A percentile compares a stretch with the other conserved stretches of the same genome.
These are phyloP conservation scores for Siniperca obscura DNA, from an alignment of 2,797 vertebrate species.

Conservation along the genomic window DNA sequence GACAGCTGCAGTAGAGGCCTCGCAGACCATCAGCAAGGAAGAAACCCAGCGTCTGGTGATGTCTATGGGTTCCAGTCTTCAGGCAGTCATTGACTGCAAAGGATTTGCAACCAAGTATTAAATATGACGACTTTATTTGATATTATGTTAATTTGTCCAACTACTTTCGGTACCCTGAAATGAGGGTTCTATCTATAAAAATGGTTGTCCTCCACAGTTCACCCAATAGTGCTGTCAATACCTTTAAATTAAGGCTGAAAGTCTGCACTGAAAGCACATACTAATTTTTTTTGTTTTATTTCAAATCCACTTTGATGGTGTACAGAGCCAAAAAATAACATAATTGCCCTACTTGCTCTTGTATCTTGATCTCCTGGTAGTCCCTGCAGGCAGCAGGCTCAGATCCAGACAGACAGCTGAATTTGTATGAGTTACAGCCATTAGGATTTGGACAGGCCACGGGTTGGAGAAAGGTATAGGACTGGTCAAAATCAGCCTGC, in stretches of 20 bases:
- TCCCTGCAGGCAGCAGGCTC: conserved; percentile 90
- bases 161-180: too few relatives aligned
- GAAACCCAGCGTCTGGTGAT: too few relatives aligned
- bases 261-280: too few relatives aligned
- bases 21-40: too few relatives aligned
- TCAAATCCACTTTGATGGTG: too few relatives aligned
- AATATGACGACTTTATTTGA: neutral
- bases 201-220: too few relatives aligned
- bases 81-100: conserved; percentile 37
- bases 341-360: conserved; percentile 89
- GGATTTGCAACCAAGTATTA: conserved; percentile 57
- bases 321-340: neutral
- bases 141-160: too few relatives aligned
- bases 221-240: too few relatives aligned
- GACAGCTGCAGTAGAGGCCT: too few relatives aligned
- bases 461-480: conserved; percentile 87
- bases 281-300: too few relatives aligned
- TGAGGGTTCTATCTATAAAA: too few relatives aligned
- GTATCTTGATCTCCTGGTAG: conserved; percentile 98
- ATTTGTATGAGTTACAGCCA: conserved; percentile 90
- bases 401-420: conserved; percentile 89
- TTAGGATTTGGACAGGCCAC: conserved; percentile 86
- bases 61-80: conserved; percentile 6
- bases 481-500: conserved; percentile 92
- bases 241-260: too few relatives aligned